A percentile compares a stretch with the other conserved stretches of the same genome.
phyloP scores from a whole-genome alignment of 2,797 vertebrate species.

The Spinus pinus region DNA sequence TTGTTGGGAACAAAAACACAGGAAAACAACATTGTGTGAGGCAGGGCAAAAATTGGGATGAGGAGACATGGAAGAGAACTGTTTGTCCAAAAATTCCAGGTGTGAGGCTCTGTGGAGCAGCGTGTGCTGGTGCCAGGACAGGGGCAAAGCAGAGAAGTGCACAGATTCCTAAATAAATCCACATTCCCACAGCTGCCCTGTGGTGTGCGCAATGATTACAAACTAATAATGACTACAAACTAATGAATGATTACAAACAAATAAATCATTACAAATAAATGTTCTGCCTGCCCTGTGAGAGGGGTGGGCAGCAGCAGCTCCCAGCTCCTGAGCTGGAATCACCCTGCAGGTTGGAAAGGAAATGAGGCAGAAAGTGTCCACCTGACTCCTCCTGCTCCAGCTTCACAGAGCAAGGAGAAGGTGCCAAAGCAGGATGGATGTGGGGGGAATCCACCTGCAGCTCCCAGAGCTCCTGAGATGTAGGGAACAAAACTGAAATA shows the following conservation, averaged over 20 bases:
- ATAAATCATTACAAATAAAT: not conserved
- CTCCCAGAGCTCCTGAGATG: not conserved
- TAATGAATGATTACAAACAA: too few relatives aligned
- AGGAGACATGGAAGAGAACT: not conserved
- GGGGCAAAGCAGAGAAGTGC: not conserved
- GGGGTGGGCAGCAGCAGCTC: not conserved
- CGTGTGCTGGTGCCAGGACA: fast-evolving
- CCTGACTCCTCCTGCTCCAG: fast-evolving
- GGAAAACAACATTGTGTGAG: not conserved
- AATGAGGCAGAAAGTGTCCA: conserved; percentile 13
- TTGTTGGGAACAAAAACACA: not conserved
- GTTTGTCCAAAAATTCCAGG: not conserved
- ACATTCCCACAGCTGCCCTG: not conserved
- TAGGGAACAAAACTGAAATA: fast-evolving
- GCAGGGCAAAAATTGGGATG: not conserved
- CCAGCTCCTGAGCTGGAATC: not conserved
- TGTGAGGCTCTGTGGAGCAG: fast-evolving
- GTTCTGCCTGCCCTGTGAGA: not conserved
- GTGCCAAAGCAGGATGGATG: not conserved
- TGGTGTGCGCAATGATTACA: not conserved
- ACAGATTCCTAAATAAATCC: fast-evolving
- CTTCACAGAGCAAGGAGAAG: not conserved
- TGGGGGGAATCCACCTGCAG: not conserved
- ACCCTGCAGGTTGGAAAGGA: not conserved
- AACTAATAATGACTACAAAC: not conserved